Percentiles rank a stretch among this genome's conserved stretches.
Evolutionary conservation across 2,113 vertebrate genomes (phyloP).

Genomic region (Otis tarda): DNA sequence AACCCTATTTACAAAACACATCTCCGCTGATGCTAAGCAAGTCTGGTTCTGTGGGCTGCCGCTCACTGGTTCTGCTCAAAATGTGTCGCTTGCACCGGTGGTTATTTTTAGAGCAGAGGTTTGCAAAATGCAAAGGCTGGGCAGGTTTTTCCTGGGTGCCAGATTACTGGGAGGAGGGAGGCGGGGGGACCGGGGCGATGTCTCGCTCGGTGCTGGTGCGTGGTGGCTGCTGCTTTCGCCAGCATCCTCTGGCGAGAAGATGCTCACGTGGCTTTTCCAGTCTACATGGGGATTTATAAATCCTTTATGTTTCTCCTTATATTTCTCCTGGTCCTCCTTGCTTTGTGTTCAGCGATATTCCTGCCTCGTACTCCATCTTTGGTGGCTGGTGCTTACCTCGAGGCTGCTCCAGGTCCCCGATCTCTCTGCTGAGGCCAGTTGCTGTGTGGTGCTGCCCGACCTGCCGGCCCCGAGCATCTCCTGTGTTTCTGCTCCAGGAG

Average conservation of each 20-base stretch:
- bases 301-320: not conserved
- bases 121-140: constrained; percentile 39
- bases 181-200: not conserved
- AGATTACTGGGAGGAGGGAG: not conserved
- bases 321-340: not conserved
- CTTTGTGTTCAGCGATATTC: not conserved
- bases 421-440: not conserved
- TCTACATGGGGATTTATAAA: fast-evolving
- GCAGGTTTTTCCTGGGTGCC: constrained; percentile 34
- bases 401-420: not conserved
- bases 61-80: not conserved
- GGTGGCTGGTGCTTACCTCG: not conserved
- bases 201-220: fast-evolving
- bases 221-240: not conserved
- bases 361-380: not conserved
- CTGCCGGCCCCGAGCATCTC: not conserved
- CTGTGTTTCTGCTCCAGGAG: not conserved
- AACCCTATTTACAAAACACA: constrained; percentile 42
- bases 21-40: not conserved
- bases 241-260: fast-evolving
- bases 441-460: not conserved
- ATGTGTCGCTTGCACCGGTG: constrained; percentile 5
- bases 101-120: constrained; percentile 55
- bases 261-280: not conserved
- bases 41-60: constrained; percentile 48